Conservation (phyloP, 2,888 invertebrate genomes). For the Callimorpha dominula region DNA sequence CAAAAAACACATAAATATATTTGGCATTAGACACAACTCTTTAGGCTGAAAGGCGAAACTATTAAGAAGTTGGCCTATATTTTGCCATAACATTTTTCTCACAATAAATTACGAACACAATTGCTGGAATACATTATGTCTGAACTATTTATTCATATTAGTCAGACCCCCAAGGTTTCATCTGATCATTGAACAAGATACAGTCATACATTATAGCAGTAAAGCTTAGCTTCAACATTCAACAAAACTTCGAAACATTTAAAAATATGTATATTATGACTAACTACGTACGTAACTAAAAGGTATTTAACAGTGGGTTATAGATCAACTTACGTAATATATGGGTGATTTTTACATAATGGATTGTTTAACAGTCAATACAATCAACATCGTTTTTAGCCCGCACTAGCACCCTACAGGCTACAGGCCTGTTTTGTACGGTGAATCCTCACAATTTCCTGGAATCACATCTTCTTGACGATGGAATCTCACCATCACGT, state of each 20-base stretch:
- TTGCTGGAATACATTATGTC: constrained; percentile 19
- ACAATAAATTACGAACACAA: constrained; percentile 12
- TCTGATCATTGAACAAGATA: constrained; percentile 11
- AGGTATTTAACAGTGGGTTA: too few species aligned
- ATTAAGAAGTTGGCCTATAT: constrained; percentile 21
- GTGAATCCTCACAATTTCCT: too few species aligned
- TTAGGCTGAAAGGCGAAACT: constrained; percentile 11
- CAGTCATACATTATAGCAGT: background rate
- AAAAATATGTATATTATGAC: background rate
- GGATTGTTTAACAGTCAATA: too few species aligned
- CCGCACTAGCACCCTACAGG: too few species aligned
- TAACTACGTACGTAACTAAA: background rate
- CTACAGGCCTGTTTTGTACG: too few species aligned
- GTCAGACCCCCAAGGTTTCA: constrained; percentile 1
- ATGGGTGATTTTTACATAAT: too few species aligned
- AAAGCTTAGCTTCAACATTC: background rate
- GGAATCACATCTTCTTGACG: too few species aligned
- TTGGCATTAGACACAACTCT: constrained; percentile 15
- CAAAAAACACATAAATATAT: constrained; percentile 12
- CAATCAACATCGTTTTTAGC: too few species aligned
- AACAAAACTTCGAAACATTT: background rate
- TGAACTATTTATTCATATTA: constrained; percentile 21
- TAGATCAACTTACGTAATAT: too few species aligned
- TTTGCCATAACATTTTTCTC: constrained; percentile 17
- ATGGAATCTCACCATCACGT: too few species aligned